Percentiles rank a stretch among this genome's conserved stretches.
phyloP scores from a whole-genome alignment of 2,888 invertebrate genomes.

The Eumacrocentrus americanus region DNA sequence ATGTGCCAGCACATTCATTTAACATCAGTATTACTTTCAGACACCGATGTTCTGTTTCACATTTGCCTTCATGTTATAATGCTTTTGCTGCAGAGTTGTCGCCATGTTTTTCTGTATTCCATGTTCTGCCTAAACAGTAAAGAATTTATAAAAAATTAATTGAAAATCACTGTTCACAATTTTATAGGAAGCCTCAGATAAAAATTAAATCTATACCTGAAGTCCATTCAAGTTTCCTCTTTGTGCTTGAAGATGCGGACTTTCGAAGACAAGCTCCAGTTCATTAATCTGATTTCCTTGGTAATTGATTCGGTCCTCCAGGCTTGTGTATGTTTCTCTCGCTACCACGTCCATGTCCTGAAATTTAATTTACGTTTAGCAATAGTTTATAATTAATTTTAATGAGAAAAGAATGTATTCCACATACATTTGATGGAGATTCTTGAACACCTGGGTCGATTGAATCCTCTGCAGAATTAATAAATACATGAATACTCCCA shows the following conservation, averaged over 20 bases:
- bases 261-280: slow-evolving; percentile 50
- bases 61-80: slow-evolving; percentile 53
- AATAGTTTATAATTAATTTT: too few relatives aligned
- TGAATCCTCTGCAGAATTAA: too few relatives aligned
- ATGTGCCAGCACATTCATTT: too few relatives aligned
- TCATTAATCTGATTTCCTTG: slow-evolving; percentile 52
- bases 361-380: too few relatives aligned
- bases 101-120: slow-evolving; percentile 56
- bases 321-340: slow-evolving; percentile 48
- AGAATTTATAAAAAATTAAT: too few relatives aligned
- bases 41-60: slow-evolving; percentile 52
- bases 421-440: too few relatives aligned
- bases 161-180: too few relatives aligned
- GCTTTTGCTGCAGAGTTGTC: slow-evolving; percentile 57
- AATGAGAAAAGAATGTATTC: too few relatives aligned
- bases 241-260: slow-evolving; percentile 47
- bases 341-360: too few relatives aligned
- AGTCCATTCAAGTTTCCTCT: slow-evolving; percentile 39
- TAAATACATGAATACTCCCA: too few relatives aligned
- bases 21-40: slow-evolving; percentile 38
- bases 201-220: slow-evolving; percentile 29
- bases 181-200: not conserved
- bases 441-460: too few relatives aligned
- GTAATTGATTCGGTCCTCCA: slow-evolving; percentile 49
- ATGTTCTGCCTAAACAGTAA: slow-evolving; percentile 55